Evolutionary conservation across 2,113 vertebrate species (phyloP).

Genomic region (Sylvia atricapilla): DNA sequence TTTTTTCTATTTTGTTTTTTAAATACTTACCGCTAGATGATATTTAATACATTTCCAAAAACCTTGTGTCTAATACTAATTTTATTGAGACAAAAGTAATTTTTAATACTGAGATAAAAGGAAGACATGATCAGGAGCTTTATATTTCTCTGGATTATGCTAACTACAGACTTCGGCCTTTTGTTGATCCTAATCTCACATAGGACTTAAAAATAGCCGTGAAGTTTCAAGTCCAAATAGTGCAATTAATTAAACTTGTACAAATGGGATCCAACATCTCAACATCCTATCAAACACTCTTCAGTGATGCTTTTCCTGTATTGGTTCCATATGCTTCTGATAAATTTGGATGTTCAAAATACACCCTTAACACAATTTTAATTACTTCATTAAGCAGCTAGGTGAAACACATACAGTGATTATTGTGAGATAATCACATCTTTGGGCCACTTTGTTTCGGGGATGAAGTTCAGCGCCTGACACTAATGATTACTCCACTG

Average conservation of each 20-base stretch:
- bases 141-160: neutral
- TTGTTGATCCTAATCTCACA: neutral
- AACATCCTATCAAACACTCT: neutral
- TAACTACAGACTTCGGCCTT: neutral
- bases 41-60: neutral
- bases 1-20: neutral
- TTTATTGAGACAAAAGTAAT: neutral
- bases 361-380: slow-evolving; percentile 3
- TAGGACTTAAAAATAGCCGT: neutral
- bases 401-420: neutral
- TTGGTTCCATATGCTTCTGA: neutral
- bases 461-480: neutral
- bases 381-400: slow-evolving; percentile 36
- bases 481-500: neutral
- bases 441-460: slow-evolving; percentile 27
- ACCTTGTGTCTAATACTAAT: neutral
- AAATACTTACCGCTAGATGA: neutral
- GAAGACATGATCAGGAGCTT: neutral
- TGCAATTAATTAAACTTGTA: neutral
- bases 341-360: neutral
- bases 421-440: slow-evolving; percentile 32
- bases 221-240: neutral
- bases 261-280: neutral
- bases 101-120: neutral
- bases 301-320: neutral